Percentiles rank a stretch among this genome's conserved stretches.
Conservation (phyloP, 2,797 vertebrate species). For the Notolepis coatsorum region DNA sequence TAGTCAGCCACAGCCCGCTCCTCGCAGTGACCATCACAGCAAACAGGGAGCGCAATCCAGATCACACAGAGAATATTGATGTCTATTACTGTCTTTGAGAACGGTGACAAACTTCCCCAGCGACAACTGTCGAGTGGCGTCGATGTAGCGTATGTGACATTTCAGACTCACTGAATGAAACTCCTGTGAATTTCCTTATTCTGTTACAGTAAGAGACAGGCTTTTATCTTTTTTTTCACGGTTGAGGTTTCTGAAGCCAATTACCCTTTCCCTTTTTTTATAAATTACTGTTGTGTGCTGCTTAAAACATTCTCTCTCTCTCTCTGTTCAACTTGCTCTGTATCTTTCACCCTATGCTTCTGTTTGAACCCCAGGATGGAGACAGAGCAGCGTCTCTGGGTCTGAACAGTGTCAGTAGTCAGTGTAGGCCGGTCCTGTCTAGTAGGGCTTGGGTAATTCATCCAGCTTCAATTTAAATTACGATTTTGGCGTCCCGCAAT, state of each 20-base stretch:
- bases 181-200: neutral
- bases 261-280: slow-evolving; percentile 7
- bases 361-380: slow-evolving; percentile 22
- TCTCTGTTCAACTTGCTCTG: slow-evolving; percentile 1
- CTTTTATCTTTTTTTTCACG: slow-evolving; percentile 44
- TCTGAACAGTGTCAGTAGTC: too few relatives aligned
- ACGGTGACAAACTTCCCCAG: neutral
- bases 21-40: too few relatives aligned
- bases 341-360: slow-evolving; percentile 18
- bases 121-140: slow-evolving; percentile 15
- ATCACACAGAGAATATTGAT: too few relatives aligned
- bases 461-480: too few relatives aligned
- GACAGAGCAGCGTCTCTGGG: neutral
- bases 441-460: too few relatives aligned
- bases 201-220: slow-evolving; percentile 13
- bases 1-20: too few relatives aligned
- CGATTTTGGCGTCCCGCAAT: too few relatives aligned
- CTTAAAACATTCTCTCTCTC: slow-evolving; percentile 13
- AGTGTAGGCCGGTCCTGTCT: too few relatives aligned
- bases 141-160: slow-evolving; percentile 10
- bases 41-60: too few relatives aligned
- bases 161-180: slow-evolving; percentile 18
- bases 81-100: too few relatives aligned
- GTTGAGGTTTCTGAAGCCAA: slow-evolving; percentile 4
- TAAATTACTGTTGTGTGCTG: neutral